These are phyloP conservation scores for Climacteris rufus DNA, from an alignment of 2,113 vertebrate genomes.

Conservation along the genomic window DNA sequence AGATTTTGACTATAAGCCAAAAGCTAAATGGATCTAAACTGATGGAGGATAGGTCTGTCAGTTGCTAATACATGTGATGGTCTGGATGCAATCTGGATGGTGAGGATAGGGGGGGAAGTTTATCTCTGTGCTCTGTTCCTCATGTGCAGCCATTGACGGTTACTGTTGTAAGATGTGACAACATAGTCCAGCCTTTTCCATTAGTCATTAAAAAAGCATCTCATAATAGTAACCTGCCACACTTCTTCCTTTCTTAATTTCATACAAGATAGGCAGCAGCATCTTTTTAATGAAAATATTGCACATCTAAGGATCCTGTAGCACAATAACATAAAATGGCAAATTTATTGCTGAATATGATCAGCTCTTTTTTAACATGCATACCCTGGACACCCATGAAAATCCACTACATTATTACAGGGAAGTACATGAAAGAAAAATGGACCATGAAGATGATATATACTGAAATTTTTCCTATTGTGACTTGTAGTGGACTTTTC, in stretches of 20 bases:
- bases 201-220: not conserved
- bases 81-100: slow-evolving; percentile 16
- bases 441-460: not conserved
- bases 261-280: not conserved
- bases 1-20: slow-evolving; percentile 13
- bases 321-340: not conserved
- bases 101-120: not conserved
- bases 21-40: not conserved
- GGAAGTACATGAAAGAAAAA: not conserved
- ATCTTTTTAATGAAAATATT: not conserved
- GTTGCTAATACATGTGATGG: not conserved
- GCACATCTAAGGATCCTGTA: not conserved
- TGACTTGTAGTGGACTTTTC: slow-evolving; percentile 3
- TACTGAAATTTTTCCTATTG: not conserved
- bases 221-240: not conserved
- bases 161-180: not conserved
- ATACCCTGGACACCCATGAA: not conserved
- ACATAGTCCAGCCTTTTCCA: not conserved
- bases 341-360: not conserved
- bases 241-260: not conserved
- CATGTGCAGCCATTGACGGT: not conserved
- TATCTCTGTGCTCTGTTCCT: not conserved
- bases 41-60: not conserved
- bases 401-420: not conserved
- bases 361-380: not conserved